Conservation (phyloP, 2,888 invertebrate species). For the Diaprepes abbreviatus region DNA sequence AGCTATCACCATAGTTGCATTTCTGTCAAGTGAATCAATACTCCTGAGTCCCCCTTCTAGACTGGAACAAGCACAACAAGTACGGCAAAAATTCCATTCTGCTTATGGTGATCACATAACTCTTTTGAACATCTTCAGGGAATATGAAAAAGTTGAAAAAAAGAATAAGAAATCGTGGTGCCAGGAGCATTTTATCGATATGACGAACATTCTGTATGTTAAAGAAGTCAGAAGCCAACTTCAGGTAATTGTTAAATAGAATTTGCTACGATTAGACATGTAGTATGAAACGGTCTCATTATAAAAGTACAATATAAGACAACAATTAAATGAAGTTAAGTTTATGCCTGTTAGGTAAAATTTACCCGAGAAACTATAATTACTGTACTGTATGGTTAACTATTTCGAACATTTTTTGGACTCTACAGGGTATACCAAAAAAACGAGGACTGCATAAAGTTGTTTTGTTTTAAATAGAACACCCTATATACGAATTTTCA, state of each 20-base stretch:
- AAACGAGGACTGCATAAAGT: too few relatives aligned
- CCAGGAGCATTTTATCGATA: conserved; percentile 88
- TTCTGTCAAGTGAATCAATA: conserved; percentile 90
- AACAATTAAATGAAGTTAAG: too few relatives aligned
- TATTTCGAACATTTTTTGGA: too few relatives aligned
- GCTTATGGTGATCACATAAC: conserved; percentile 94
- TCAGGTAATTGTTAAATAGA: conserved; percentile 33
- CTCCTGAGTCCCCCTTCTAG: conserved; percentile 82
- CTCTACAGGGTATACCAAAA: too few relatives aligned
- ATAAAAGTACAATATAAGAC: too few relatives aligned
- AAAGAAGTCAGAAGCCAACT: conserved; percentile 86
- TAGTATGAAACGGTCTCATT: too few relatives aligned
- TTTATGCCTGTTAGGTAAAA: too few relatives aligned
- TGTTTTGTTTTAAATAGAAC: too few relatives aligned
- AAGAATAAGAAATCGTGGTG: conserved; percentile 78
- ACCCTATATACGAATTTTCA: too few relatives aligned
- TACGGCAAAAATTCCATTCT: conserved; percentile 85
- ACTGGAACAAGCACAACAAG: conserved; percentile 81
- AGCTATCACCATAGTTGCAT: conserved; percentile 87
- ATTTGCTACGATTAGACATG: not conserved
- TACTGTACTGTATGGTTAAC: too few relatives aligned
- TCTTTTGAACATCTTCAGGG: conserved; percentile 88
- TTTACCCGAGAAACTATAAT: too few relatives aligned
- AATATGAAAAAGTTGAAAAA: conserved; percentile 77
- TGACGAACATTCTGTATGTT: conserved; percentile 86